Conservation (phyloP, 2,888 invertebrate genomes). For the Pogonocherus hispidulus region DNA sequence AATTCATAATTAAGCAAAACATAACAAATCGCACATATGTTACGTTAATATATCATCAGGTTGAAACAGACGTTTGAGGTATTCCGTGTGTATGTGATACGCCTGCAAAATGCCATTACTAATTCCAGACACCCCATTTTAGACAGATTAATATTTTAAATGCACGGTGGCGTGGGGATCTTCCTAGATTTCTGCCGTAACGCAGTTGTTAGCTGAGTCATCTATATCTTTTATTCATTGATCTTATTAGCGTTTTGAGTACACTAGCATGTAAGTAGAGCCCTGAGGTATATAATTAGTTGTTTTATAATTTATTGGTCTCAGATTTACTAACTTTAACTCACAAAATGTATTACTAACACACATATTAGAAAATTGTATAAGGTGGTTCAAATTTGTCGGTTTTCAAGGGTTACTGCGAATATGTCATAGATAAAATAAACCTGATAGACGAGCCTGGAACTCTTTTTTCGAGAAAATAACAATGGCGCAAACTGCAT, state of each 20-base stretch:
- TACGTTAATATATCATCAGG: slow-evolving; percentile 55
- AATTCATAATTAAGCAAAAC: slow-evolving; percentile 56
- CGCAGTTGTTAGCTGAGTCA: slow-evolving; percentile 2
- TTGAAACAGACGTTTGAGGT: slow-evolving; percentile 46
- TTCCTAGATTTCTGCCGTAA: slow-evolving; percentile 11
- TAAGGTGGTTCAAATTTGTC: too few species aligned
- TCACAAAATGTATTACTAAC: too few species aligned
- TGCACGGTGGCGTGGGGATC: slow-evolving; percentile 5
- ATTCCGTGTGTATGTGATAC: slow-evolving; percentile 46
- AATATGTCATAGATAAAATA: too few species aligned
- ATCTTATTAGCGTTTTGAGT: background rate
- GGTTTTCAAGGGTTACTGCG: too few species aligned
- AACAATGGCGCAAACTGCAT: too few species aligned
- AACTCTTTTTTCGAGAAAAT: too few species aligned
- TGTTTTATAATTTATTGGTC: background rate
- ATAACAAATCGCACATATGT: slow-evolving; percentile 58
- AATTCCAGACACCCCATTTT: slow-evolving; percentile 47
- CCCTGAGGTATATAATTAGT: background rate
- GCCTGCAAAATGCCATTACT: slow-evolving; percentile 42
- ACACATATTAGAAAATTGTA: too few species aligned
- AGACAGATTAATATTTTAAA: slow-evolving; percentile 30
- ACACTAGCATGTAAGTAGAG: background rate
- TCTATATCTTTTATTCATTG: slow-evolving; percentile 8
- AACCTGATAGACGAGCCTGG: too few species aligned
- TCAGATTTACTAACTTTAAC: too few species aligned